Evolutionary conservation across 1,140 invertebrate genomes (phyloP), one percentile per base, ranked within the genome.

Genomic region (Drosophila murphyi): DNA sequence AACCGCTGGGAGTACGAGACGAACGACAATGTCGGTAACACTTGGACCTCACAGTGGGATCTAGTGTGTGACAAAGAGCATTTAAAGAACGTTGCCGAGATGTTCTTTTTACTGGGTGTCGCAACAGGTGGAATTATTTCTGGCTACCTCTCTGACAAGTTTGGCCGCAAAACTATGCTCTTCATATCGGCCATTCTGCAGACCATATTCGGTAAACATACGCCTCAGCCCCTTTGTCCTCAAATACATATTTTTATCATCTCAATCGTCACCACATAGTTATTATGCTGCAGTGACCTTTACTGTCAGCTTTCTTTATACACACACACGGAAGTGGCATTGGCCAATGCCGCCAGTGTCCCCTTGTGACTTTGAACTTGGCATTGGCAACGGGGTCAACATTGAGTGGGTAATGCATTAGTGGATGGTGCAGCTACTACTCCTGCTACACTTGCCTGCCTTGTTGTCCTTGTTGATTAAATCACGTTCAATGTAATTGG

Each of bases 91-190:
- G 91, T 96, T 3, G 94, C 95, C 7, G 95, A 96, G 92, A 95
- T 96, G 92, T 94, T 95, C 82, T 96, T 96, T 88, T 91, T 96
- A 29, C 91, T 94, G 37, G 95, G 95, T 37, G 95, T 96, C 3
- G 95, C 95, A 55, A 91, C 95, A 56, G 95, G 95, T 70, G 95
- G 95, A 43, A 94, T 96, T 6, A 93, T 96, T 2, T 95, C 95
- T 43, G 95, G 95, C 28, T 94, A 95, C 82, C 93, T 96, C 51
- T 96, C 95, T n/a, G 96, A 96, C 91, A 95, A 94, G 91, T 96
- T 95, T 79, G 96, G 96, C 5, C 94, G 96, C 64, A 97, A 97
- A 92, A 94, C 93, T 51, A 96, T 96, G 43, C 92, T 97, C 52
- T 95, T 97, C 92, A 92, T 95, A 34, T 95, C 96, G 61, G 93